phyloP scores from a whole-genome alignment of 2,888 invertebrate species.

The Nemoura dubitans region DNA sequence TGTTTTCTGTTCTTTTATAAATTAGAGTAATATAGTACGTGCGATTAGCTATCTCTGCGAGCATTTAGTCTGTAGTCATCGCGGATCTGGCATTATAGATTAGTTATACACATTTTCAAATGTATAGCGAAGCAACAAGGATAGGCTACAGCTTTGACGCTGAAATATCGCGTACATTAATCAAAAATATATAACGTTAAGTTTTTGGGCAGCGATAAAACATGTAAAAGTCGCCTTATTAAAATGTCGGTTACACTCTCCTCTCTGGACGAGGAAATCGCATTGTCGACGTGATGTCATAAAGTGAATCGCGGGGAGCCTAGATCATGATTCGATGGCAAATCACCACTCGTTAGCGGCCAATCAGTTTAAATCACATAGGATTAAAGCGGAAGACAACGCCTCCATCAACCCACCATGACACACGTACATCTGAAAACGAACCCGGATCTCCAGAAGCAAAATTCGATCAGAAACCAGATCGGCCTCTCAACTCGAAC shows the following conservation, averaged over 20 bases:
- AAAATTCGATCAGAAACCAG: background rate
- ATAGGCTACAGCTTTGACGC: background rate
- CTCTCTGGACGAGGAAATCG: background rate
- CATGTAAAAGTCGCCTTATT: background rate
- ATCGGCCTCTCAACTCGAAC: background rate
- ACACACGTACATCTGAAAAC: background rate
- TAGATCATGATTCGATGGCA: background rate
- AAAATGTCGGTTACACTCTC: background rate
- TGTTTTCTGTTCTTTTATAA: background rate
- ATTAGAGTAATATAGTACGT: background rate
- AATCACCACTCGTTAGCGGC: background rate
- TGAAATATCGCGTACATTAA: background rate
- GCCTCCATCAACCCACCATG: background rate
- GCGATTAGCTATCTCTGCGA: background rate
- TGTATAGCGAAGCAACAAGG: background rate
- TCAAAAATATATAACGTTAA: too few relatives aligned
- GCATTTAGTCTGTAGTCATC: background rate
- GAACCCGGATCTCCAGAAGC: slow-evolving; percentile 31
- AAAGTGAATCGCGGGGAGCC: too few relatives aligned
- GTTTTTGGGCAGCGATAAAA: too few relatives aligned
- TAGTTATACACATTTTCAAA: background rate
- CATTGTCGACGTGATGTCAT: background rate
- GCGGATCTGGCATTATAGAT: background rate
- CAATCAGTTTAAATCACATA: background rate
- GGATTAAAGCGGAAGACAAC: background rate